Conservation (phyloP, 2,888 invertebrate genomes). For the Nomada goodeniana region DNA sequence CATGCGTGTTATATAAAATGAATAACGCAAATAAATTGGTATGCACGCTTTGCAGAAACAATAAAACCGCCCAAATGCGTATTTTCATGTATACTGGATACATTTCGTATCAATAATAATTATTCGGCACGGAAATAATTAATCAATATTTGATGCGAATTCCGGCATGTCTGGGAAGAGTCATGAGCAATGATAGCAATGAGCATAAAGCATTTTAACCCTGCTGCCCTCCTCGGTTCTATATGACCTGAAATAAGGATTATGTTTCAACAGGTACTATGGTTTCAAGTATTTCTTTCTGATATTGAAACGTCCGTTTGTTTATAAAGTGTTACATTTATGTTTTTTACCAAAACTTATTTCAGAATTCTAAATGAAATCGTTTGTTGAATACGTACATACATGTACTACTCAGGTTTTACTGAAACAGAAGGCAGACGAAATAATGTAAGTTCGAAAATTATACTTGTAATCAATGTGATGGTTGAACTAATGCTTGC, state of each 20-base stretch:
- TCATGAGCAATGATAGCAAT: background rate
- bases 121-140: conserved; percentile 8
- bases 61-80: background rate
- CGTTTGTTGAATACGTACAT: background rate
- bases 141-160: background rate
- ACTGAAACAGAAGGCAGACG: background rate
- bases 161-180: background rate
- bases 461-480: background rate
- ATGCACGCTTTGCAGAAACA: background rate
- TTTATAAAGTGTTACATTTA: background rate
- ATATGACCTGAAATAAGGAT: background rate
- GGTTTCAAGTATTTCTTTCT: background rate
- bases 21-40: conserved; percentile 1
- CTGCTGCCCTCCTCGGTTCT: background rate
- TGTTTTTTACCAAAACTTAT: background rate
- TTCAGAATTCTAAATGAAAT: background rate
- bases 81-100: background rate
- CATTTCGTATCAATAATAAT: background rate
- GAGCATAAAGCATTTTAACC: background rate
- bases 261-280: background rate
- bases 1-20: too few species aligned
- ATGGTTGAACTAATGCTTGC: background rate
- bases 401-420: background rate
- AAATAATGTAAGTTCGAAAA: background rate
- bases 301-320: background rate